Percentiles rank a stretch among this genome's conserved stretches.
These are phyloP conservation scores for Cheilosia variabilis DNA, from an alignment of 2,888 invertebrate species.

Conservation along the genomic window DNA sequence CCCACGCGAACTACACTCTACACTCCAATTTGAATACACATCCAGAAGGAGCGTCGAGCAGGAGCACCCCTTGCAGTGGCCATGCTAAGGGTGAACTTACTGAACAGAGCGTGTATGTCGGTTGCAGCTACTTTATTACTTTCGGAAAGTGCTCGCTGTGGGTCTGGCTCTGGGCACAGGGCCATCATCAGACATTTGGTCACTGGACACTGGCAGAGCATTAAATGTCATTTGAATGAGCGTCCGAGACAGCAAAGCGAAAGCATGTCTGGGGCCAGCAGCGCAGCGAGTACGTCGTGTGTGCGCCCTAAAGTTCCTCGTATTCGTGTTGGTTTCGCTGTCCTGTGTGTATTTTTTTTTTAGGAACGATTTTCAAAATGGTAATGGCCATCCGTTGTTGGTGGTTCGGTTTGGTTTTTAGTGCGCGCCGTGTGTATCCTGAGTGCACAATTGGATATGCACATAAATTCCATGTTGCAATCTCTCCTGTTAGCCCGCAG, in stretches of 20 bases:
- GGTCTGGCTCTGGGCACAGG: slow-evolving; percentile 56
- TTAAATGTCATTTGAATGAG: slow-evolving; percentile 74
- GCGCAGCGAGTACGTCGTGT: background rate
- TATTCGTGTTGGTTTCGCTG: background rate
- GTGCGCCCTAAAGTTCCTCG: slow-evolving; percentile 46
- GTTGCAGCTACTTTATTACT: slow-evolving; percentile 73
- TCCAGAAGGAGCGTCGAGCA: background rate
- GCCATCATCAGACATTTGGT: slow-evolving; percentile 71
- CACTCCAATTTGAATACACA: slow-evolving; percentile 65
- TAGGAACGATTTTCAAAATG: slow-evolving; percentile 64
- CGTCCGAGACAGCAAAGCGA: slow-evolving; percentile 35
- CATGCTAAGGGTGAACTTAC: background rate
- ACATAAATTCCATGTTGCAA: slow-evolving; percentile 74
- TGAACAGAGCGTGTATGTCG: slow-evolving; percentile 32
- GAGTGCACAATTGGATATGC: slow-evolving; percentile 75
- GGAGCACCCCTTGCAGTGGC: background rate
- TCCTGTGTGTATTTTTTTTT: slow-evolving; percentile 19
- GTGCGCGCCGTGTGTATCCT: slow-evolving; percentile 67
- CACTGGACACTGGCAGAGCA: slow-evolving; percentile 70
- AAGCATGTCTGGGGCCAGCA: slow-evolving; percentile 33
- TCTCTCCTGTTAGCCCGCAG: slow-evolving; percentile 41
- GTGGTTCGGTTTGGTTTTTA: slow-evolving; percentile 72
- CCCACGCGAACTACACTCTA: slow-evolving; percentile 6
- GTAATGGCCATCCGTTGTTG: slow-evolving; percentile 73
- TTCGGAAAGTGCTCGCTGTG: slow-evolving; percentile 68